Evolutionary conservation across 2,888 invertebrate species (phyloP), one percentile per base, ranked within the genome.

Genomic region (Clanis bilineata): DNA sequence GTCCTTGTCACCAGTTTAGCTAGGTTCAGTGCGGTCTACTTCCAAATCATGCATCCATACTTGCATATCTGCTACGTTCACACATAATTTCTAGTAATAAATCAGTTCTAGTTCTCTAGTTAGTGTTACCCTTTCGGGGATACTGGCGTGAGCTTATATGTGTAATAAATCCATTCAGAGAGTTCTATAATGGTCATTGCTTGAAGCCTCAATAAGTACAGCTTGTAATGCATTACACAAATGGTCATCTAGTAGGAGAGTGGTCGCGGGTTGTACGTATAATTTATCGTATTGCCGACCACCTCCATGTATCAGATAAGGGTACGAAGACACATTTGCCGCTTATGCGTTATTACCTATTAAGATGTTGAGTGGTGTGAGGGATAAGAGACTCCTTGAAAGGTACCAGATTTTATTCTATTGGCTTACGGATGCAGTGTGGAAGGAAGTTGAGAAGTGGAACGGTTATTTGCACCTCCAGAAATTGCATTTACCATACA

Each of bases 271-370:
- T 55, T 22, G 1, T 41, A 41, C 18, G n/a, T 32, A n/a, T 38
- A 56, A 56, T 64, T 73, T 76, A 76, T 79, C 72, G 75, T 70
- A 72, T 63, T 38, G 47, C 45, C 64, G 70, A 64, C 70, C 69
- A 62, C 67, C 69, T 39, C 59, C 57, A 66, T 66, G 66, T 68
- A 70, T 75, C 73, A 74, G 72, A 72, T 70, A 73, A 68, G 64
- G 62, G 56, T 25, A 44, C 56, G 55, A 56, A 55, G 58, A 58
- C 62, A 66, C 64, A 64, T 65, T 64, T 60, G 39, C 59, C 47
- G 66, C 60, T 61, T 65, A 67, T 63, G 65, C 62, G 64, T 66
- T 64, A 66, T 63, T 61, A 65, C 62, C 61, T 60, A 63, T 72
- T 70, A 67, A 64, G 64, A 67, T 65, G 68, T 67, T 65, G 12